Base-by-base conservation (phyloP, 1,140 invertebrate genomes). In the Cepaea nemoralis region DNA sequence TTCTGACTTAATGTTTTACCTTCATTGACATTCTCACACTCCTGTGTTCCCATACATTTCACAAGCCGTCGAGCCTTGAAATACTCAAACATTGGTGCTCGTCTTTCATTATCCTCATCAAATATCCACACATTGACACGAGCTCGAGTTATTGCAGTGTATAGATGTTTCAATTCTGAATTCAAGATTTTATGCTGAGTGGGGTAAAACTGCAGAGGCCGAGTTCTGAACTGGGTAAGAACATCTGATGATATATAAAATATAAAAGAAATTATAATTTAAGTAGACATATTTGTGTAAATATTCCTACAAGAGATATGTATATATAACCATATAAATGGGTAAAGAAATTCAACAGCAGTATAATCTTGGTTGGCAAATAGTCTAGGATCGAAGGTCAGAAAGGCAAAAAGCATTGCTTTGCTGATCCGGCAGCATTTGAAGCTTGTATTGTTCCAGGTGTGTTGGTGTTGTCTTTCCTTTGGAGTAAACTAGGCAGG, bases 41-140 rank as follows among this genome's bases (percentile, higher is more conserved):
- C 76, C 39, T 39, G 14, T 8, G 35, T 39, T 35, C 27, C 81
- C 84, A 77, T 86, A 81, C 35, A 63, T 70, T 82, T 80, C 19
- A 86, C 85, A 22, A 90, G 82, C 27, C 85, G 77, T 3, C 83
- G 75, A 39, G 85, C 86, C 74, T 87, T 86, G 83, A 88, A 90
- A 67, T 89, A 90, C 59, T 90, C 88, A 85, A 90, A 90, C 86
- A 90, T 88, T 0, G 89, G 88, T 27, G 83, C 85, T 22, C 89
- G 80, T 27, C 86, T 87, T 14, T 89, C 86, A 45, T 81, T 73
- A 80, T 88, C 85, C 75, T 86, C 83, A 76, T 90, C 89, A 87
- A 90, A 90, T 16, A 90, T 88, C 89, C 89, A 90, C n/a, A 90
- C 86, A 82, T 90, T 89, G 2, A 89, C 88, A 2, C 88, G 67